Base-by-base conservation (phyloP, 2,888 invertebrate species). In the Platycheirus rosarum region DNA sequence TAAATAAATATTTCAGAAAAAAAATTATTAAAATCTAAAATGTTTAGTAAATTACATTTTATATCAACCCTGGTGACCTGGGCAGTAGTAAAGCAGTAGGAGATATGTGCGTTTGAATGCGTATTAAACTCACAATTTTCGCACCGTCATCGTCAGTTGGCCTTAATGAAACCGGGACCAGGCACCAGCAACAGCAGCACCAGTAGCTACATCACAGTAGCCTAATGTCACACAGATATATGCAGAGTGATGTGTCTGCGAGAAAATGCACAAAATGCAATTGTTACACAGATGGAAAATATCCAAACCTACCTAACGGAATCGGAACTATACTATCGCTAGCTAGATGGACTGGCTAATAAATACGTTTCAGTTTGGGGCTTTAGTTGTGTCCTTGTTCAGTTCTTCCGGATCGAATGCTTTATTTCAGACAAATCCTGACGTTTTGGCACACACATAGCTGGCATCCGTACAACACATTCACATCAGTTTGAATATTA, bases 71-170 rank as follows among this genome's bases (percentile, higher is more conserved):
- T 60, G 63, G 46, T 23, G 11, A 13, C 0, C 2, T 14, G 20
- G 23, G 14, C 20, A 35, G 23, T 13, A 35, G 23, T 13, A 23
- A 48, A 23, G 13, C 37, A 20, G 48, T 48, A 23, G 8, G 55
- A 40, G 29, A n/a, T n/a, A n/a, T 16, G 32, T 68, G 71, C 71
- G 37, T 77, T 65, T 42, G 55, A 82, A 77, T 77, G 82, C 71
- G 82, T 82, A 62, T 62, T 42, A n/a, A n/a, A 23, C 37, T 55
- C 53, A 68, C 66, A 71, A 73, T 68, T 71, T 82, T 76, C 71
- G 63, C 77, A 76, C 82, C 71, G 82, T 76, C 76, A 76, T 75
- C 71, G 82, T 77, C 76, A 77, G 82, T 77, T 76, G 71, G 77
- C 46, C 62, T 23, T 77, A 77, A 82, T 82, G 71, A 76, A 82